Base-by-base conservation (phyloP, 2,113 vertebrate genomes). In the Astatoreochromis straeleni region DNA sequence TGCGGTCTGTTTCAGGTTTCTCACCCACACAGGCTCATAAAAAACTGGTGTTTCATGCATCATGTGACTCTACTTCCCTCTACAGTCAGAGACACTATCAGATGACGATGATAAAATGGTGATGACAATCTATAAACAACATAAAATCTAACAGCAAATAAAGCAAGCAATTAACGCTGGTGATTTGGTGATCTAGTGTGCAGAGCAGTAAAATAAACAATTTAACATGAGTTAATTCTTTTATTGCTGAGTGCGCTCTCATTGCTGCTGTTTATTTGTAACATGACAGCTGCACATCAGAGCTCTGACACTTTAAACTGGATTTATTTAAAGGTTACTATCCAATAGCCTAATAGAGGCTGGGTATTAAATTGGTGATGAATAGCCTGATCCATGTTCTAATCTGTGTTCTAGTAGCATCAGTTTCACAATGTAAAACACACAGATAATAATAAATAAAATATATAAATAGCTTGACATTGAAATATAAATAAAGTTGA, bases 1-100 rank as follows among this genome's bases (percentile, higher is more conserved):
- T 12, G 35, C 0, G 1, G 0, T 68, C 63, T 40, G 35, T 1
- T 70, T 70, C 63, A 70, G 26, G 55, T 29, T 60, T 9, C 21
- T 13, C 11, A 55, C 11, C 21, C 21, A 55, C 11, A 55, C 53
- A 55, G 21, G 0, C 29, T 31, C 29, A 17, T 31, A 60, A 10
- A 33, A 60, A 60, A 17, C 14, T 9, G 29, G 16, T 60, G 57
- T 17, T 31, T 31, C 14, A 31, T 60, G 29, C 57, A 60, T 33
- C 14, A 10, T 17, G 8, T 33, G 57, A 33, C 57, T 33, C 29
- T 19, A n/a, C n/a, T n/a, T n/a, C n/a, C n/a, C n/a, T 60, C 1
- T 17, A 33, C 16, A 60, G 8, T 31, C 57, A 0, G 14, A 58
- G 13, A 58, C 26, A 31, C 26, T 31, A 31, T 17, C 14, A 31